Percentiles rank a stretch among this genome's conserved stretches.
phyloP scores from a whole-genome alignment of 2,888 invertebrate species.

The Ennomos fuscantarius region DNA sequence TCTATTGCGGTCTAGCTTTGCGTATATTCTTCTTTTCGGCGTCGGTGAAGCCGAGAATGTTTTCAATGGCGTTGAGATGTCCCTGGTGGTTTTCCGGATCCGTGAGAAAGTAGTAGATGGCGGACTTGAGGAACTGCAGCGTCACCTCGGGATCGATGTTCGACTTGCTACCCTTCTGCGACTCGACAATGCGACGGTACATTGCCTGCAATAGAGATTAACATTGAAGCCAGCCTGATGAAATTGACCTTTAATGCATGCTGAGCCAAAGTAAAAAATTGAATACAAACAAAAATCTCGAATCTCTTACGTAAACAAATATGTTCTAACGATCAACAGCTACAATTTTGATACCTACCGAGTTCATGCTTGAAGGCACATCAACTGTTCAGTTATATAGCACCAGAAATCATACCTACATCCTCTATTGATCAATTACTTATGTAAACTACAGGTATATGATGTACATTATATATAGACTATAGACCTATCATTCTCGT shows the following conservation, averaged over 20 bases:
- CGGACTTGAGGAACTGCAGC: constrained; percentile 96
- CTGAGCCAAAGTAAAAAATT: constrained; percentile 7
- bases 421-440: too few relatives aligned
- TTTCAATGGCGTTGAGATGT: constrained; percentile 95
- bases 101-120: constrained; percentile 96
- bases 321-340: too few relatives aligned
- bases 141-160: constrained; percentile 96
- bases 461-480: too few relatives aligned
- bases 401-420: too few relatives aligned
- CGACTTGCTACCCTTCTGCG: constrained; percentile 88
- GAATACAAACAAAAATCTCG: too few relatives aligned
- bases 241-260: constrained; percentile 2
- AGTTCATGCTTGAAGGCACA: too few relatives aligned
- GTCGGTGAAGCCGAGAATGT: constrained; percentile 94
- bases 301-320: too few relatives aligned
- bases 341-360: too few relatives aligned
- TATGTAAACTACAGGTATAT: too few relatives aligned
- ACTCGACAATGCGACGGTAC: constrained; percentile 93
- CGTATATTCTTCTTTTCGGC: constrained; percentile 92
- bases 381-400: too few relatives aligned
- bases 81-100: constrained; percentile 95
- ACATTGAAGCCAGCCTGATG: background rate
- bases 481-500: too few relatives aligned
- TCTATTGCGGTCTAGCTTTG: constrained; percentile 85
- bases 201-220: constrained; percentile 87